Conservation (phyloP, 2,797 vertebrate genomes). For the Urophycis tenuis region DNA sequence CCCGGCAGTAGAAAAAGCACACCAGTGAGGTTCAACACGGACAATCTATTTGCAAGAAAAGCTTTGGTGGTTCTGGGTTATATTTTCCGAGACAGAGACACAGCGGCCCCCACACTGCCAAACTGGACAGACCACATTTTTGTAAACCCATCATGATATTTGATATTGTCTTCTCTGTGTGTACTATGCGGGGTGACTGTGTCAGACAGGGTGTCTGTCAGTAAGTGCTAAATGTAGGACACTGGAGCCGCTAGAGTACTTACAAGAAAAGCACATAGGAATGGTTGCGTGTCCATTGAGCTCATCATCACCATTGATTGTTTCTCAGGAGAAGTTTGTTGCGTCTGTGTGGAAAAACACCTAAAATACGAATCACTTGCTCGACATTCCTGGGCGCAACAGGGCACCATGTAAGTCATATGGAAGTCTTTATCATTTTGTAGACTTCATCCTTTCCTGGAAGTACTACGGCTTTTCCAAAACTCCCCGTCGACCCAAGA, state of each 20-base stretch:
- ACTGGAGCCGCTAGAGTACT: not conserved
- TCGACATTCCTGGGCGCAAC: not conserved
- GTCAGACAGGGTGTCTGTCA: no score
- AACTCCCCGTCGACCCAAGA: not conserved
- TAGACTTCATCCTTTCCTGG: not conserved
- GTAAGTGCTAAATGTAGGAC: not conserved
- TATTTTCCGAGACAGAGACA: slow-evolving; percentile 32
- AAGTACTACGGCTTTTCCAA: not conserved
- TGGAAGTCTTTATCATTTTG: not conserved
- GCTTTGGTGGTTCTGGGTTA: slow-evolving; percentile 15
- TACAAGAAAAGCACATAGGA: not conserved
- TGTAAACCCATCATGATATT: slow-evolving; percentile 43
- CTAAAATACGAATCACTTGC: not conserved
- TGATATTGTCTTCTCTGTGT: slow-evolving; percentile 42
- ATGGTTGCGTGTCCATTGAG: not conserved
- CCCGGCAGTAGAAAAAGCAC: not conserved
- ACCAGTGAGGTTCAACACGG: not conserved
- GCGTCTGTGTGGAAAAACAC: not conserved
- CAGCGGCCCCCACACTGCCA: slow-evolving; percentile 12
- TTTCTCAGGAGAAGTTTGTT: no score
- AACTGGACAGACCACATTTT: slow-evolving; percentile 64
- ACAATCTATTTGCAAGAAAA: not conserved
- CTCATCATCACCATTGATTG: not conserved
- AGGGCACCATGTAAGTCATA: not conserved
- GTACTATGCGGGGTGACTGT: slow-evolving; percentile 10